phyloP scores from a whole-genome alignment of 2,888 invertebrate genomes.

The Phortica magna region DNA sequence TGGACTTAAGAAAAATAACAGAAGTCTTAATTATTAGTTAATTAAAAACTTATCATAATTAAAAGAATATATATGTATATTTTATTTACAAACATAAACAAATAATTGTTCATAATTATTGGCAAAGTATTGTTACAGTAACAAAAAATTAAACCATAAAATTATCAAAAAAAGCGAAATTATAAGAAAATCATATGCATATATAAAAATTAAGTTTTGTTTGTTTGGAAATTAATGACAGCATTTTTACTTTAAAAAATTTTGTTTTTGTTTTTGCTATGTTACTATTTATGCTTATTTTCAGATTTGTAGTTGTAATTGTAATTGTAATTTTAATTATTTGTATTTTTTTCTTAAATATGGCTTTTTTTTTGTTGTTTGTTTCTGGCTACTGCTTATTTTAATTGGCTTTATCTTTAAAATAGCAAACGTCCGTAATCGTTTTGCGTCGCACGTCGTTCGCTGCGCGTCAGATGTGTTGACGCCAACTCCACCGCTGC shows the following conservation, averaged over 20 bases:
- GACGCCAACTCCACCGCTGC: slow-evolving; percentile 55
- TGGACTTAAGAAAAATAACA: too few relatives aligned
- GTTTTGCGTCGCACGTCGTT: slow-evolving; percentile 62
- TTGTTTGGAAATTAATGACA: slow-evolving; percentile 29
- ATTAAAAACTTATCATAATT: too few relatives aligned
- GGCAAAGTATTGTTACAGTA: not conserved
- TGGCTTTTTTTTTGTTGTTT: slow-evolving; percentile 12
- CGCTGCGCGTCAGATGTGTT: slow-evolving; percentile 53
- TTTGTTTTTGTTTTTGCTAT: slow-evolving; percentile 9
- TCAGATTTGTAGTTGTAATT: not conserved
- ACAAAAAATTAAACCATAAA: not conserved
- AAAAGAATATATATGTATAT: too few relatives aligned
- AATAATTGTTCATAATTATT: too few relatives aligned
- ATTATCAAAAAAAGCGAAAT: not conserved
- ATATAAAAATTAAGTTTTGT: not conserved
- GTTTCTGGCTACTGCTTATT: slow-evolving; percentile 3
- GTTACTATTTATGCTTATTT: not conserved
- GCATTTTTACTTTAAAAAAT: slow-evolving; percentile 29
- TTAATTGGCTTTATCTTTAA: slow-evolving; percentile 16
- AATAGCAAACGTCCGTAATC: slow-evolving; percentile 68
- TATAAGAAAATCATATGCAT: not conserved
- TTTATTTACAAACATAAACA: too few relatives aligned
- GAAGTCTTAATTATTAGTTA: too few relatives aligned
- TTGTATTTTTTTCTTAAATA: not conserved
- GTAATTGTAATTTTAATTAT: not conserved